These are phyloP conservation scores for Tetranychus cinnabarinus DNA, from an alignment of 1,140 invertebrate genomes.

Conservation along the genomic window DNA sequence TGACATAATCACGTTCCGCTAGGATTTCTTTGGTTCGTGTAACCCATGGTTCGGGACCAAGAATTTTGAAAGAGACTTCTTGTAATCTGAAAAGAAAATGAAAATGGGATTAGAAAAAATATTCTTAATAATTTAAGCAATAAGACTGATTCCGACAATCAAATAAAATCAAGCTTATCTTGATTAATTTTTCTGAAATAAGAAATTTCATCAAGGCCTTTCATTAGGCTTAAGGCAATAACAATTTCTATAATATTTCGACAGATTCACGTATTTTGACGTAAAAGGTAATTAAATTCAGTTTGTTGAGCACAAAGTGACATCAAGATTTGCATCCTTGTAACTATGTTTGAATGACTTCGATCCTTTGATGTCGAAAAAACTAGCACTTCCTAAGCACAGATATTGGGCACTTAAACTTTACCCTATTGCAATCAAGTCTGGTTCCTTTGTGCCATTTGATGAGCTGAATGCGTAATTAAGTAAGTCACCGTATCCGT, in stretches of 20 bases:
- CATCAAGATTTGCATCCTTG: too few relatives aligned
- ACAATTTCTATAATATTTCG: too few relatives aligned
- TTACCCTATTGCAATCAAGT: not conserved
- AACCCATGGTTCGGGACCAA: not conserved
- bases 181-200: too few relatives aligned
- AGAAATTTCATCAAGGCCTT: too few relatives aligned
- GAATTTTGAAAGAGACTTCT: not conserved
- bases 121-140: not conserved
- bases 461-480: not conserved
- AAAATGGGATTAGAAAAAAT: not conserved
- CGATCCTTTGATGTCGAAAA: not conserved
- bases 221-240: too few relatives aligned
- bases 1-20: conserved; percentile 8
- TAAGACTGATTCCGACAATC: not conserved
- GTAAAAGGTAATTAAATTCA: too few relatives aligned
- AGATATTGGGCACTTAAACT: not conserved
- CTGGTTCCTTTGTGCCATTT: not conserved
- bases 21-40: not conserved
- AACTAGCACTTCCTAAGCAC: not conserved
- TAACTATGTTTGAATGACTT: too few relatives aligned
- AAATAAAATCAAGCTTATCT: too few relatives aligned
- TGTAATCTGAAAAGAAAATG: not conserved
- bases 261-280: too few relatives aligned
- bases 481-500: not conserved
- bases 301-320: too few relatives aligned